Conservation (phyloP, 2,888 invertebrate species). For the Xylota sylvarum region DNA sequence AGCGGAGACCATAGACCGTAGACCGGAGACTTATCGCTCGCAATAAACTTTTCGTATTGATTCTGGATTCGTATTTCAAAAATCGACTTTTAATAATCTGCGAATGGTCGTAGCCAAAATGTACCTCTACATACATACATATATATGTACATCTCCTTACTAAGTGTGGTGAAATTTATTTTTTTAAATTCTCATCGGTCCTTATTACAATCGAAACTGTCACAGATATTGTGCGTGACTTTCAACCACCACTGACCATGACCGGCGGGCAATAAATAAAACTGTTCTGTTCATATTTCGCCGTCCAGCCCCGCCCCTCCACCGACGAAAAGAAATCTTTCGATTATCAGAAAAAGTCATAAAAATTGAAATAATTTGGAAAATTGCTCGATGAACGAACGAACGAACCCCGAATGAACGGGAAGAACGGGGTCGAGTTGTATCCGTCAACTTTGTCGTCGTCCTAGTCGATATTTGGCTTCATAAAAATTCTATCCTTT, state of each 20-base stretch:
- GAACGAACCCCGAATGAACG: conserved; percentile 5
- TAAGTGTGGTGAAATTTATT: neutral
- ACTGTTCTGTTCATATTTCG: conserved; percentile 18
- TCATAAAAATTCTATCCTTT: conserved; percentile 70
- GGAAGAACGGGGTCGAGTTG: conserved; percentile 30
- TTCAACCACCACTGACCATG: conserved; percentile 54
- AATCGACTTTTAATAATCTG: conserved; percentile 65
- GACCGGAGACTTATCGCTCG: conserved; percentile 34
- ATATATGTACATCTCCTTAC: neutral
- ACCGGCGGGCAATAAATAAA: conserved; percentile 60
- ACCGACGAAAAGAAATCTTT: neutral
- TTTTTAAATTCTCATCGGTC: conserved; percentile 12
- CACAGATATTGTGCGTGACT: conserved; percentile 32
- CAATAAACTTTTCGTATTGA: conserved; percentile 60
- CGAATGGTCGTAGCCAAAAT: conserved; percentile 35
- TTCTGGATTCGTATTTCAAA: conserved; percentile 29
- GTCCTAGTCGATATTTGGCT: conserved; percentile 40
- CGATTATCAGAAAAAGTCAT: conserved; percentile 58
- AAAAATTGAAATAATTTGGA: conserved; percentile 71
- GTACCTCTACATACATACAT: too few species aligned
- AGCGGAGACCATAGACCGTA: conserved; percentile 3
- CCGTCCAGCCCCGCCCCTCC: too few species aligned
- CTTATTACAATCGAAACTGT: conserved; percentile 34
- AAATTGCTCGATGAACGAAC: conserved; percentile 55
- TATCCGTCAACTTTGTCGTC: conserved; percentile 63